Conservation (phyloP, 2,797 vertebrate species). For the Malurus leucopterus region DNA sequence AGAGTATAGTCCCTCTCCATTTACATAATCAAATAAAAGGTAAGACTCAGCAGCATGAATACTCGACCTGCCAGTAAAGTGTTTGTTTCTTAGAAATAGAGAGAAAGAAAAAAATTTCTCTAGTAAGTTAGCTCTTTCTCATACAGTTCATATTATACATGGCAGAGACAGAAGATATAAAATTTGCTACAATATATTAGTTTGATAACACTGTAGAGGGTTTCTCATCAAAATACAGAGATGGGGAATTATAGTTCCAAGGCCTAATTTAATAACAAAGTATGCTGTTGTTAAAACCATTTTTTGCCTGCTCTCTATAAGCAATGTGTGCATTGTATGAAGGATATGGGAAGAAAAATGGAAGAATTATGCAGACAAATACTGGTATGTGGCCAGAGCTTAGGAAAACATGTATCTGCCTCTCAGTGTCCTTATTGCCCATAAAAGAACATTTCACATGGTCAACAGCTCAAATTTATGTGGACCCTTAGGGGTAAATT, state of each 20-base stretch:
- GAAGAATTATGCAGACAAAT: slow-evolving; percentile 56
- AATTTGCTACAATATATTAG: slow-evolving; percentile 46
- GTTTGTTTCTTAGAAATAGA: slow-evolving; percentile 52
- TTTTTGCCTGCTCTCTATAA: neutral
- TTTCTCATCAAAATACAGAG: slow-evolving; percentile 55
- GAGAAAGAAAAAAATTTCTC: neutral
- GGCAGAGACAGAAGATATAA: slow-evolving; percentile 29
- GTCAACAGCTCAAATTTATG: slow-evolving; percentile 73
- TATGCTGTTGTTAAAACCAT: slow-evolving; percentile 26
- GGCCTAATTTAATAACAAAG: slow-evolving; percentile 49
- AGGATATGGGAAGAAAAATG: slow-evolving; percentile 51
- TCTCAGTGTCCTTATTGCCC: slow-evolving; percentile 57
- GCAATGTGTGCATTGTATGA: neutral
- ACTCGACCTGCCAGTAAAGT: slow-evolving; percentile 13
- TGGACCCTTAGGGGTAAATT: slow-evolving; percentile 67
- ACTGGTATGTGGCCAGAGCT: slow-evolving; percentile 43
- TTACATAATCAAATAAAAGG: slow-evolving; percentile 61
- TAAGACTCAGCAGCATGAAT: slow-evolving; percentile 34
- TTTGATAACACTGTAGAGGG: slow-evolving; percentile 59
- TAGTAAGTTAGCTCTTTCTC: slow-evolving; percentile 23
- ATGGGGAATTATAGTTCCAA: slow-evolving; percentile 22
- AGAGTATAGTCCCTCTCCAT: slow-evolving; percentile 6
- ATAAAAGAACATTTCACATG: slow-evolving; percentile 70
- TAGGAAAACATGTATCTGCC: slow-evolving; percentile 59
- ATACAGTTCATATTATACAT: slow-evolving; percentile 32